Percentiles rank a stretch among this genome's conserved stretches.
phyloP scores from a whole-genome alignment of 2,888 invertebrate species.

The Drosophila borborema region DNA sequence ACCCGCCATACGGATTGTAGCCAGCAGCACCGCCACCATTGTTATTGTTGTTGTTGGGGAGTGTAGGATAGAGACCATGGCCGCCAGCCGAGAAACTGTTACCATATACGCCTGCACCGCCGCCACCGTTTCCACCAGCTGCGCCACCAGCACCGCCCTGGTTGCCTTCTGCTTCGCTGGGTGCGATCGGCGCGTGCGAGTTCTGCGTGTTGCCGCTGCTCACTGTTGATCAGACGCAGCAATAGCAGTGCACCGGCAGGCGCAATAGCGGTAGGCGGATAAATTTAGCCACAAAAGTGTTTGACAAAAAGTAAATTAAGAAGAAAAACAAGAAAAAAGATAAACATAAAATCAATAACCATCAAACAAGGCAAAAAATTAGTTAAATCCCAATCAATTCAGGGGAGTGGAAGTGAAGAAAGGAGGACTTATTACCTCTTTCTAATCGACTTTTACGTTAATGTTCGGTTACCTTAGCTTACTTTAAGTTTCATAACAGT shows the following conservation, averaged over 20 bases:
- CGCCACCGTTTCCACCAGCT: constrained; percentile 81
- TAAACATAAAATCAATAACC: constrained; percentile 51
- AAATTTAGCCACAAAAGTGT: constrained; percentile 68
- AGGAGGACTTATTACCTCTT: background rate
- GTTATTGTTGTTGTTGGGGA: constrained; percentile 70
- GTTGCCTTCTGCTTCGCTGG: constrained; percentile 71
- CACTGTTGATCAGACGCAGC: constrained; percentile 47
- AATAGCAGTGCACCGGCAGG: constrained; percentile 23
- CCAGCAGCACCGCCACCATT: constrained; percentile 42
- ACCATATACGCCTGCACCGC: constrained; percentile 81
- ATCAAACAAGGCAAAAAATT: constrained; percentile 3
- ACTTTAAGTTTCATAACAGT: constrained; percentile 45
- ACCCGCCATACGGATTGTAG: constrained; percentile 69
- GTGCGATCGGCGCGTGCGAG: constrained; percentile 76
- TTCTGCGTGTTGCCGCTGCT: constrained; percentile 74
- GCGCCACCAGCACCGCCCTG: constrained; percentile 70
- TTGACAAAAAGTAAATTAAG: constrained; percentile 18
- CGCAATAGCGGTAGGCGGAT: constrained; percentile 38
- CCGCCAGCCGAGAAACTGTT: constrained; percentile 84
- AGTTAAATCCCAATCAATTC: constrained; percentile 23
- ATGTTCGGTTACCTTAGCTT: constrained; percentile 21
- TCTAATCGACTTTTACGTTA: too few species aligned
- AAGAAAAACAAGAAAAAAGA: constrained; percentile 25
- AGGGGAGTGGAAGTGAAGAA: background rate
- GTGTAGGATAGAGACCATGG: constrained; percentile 82